These are phyloP conservation scores for Ceramica pisi DNA, from an alignment of 2,888 invertebrate genomes.

Conservation along the genomic window DNA sequence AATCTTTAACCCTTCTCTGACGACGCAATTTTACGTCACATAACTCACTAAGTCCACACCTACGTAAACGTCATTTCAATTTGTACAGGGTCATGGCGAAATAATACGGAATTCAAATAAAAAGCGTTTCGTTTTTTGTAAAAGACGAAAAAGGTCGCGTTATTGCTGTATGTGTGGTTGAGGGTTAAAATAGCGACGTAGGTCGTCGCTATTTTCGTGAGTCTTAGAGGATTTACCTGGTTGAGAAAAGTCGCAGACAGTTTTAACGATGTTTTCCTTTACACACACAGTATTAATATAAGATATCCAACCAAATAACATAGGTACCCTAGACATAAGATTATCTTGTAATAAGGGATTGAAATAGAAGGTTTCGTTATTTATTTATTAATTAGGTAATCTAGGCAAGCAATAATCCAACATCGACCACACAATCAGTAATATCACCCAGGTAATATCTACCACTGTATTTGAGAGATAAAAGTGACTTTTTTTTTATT, in stretches of 20 bases:
- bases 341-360: no score
- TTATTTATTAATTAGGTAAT: no score
- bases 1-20: constrained; percentile 64
- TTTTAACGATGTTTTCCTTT: not conserved
- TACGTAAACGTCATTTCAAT: constrained; percentile 64
- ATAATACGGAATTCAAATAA: constrained; percentile 53
- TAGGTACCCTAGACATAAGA: no score
- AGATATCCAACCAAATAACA: no score
- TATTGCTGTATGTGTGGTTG: constrained; percentile 23
- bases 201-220: no score
- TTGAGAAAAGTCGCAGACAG: not conserved
- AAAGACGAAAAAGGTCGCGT: constrained; percentile 35
- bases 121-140: constrained; percentile 19
- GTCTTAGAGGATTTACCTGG: not conserved
- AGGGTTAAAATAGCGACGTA: constrained; percentile 22
- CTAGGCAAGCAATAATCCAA: no score
- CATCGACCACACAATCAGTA: no score
- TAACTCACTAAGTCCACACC: constrained; percentile 56
- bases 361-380: no score
- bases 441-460: no score
- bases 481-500: no score
- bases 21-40: constrained; percentile 62
- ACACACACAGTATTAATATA: no score
- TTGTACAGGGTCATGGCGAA: constrained; percentile 52
- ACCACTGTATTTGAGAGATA: no score